These are phyloP conservation scores for Silvanus unidentatus DNA, from an alignment of 2,888 invertebrate species.

Conservation along the genomic window DNA sequence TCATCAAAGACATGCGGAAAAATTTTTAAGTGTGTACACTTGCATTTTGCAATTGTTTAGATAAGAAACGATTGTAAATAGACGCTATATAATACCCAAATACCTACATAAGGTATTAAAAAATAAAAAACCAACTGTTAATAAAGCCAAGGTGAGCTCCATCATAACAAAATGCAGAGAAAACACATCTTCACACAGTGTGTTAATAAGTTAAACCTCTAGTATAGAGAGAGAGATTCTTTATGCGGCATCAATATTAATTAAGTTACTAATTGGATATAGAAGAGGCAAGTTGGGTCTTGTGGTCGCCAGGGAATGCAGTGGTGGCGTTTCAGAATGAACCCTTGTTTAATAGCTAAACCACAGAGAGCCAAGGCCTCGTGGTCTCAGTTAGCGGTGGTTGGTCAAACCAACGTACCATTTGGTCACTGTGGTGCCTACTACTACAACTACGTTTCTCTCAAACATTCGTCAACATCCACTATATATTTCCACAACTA, in stretches of 20 bases:
- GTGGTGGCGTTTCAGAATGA: conserved; percentile 26
- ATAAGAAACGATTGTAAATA: too few species aligned
- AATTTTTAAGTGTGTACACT: too few species aligned
- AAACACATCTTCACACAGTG: conserved; percentile 1
- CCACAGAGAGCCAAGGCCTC: conserved; percentile 31
- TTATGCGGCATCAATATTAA: conserved; percentile 34
- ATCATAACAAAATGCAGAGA: not conserved
- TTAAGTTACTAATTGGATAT: conserved; percentile 37
- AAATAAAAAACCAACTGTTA: not conserved
- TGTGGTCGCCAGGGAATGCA: conserved; percentile 31
- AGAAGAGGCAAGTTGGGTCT: conserved; percentile 31
- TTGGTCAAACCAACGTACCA: conserved; percentile 28
- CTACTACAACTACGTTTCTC: not conserved
- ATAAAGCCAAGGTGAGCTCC: not conserved
- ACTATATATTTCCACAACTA: not conserved
- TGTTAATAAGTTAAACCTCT: conserved; percentile 21
- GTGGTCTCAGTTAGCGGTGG: conserved; percentile 35
- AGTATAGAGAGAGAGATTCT: conserved; percentile 20
- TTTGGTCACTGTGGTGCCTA: conserved; percentile 27
- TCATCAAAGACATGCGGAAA: too few species aligned
- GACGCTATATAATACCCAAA: too few species aligned
- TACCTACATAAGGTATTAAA: too few species aligned
- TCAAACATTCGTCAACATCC: too few species aligned
- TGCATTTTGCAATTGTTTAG: too few species aligned
- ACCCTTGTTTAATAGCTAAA: conserved; percentile 37